These are phyloP conservation scores for Cyprinella venusta DNA, from an alignment of 2,797 vertebrate genomes.

Conservation along the genomic window DNA sequence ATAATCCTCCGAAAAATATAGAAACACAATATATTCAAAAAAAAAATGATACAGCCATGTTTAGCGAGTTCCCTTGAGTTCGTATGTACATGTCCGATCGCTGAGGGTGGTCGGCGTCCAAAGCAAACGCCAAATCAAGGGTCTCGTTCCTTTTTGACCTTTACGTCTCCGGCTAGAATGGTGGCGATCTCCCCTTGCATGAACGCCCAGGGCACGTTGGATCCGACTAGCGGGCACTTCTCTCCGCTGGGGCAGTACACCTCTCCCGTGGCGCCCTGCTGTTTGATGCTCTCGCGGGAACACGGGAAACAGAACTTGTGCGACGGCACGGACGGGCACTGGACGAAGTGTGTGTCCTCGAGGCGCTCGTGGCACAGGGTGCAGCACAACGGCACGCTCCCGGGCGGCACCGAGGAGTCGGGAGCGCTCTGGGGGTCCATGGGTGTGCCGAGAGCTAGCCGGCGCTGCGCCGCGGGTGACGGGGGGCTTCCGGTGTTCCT, in stretches of 20 bases:
- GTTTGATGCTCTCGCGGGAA: slow-evolving; percentile 96
- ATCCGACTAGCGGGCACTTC: slow-evolving; percentile 94
- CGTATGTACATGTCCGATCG: slow-evolving; percentile 79
- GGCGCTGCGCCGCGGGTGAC: slow-evolving; percentile 88
- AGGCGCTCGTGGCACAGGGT: slow-evolving; percentile 94
- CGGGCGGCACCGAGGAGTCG: slow-evolving; percentile 88
- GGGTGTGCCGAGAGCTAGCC: slow-evolving; percentile 79
- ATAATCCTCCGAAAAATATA: slow-evolving; percentile 88
- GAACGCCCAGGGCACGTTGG: slow-evolving; percentile 96
- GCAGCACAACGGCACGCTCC: slow-evolving; percentile 91
- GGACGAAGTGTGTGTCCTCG: slow-evolving; percentile 97
- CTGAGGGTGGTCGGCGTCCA: slow-evolving; percentile 68
- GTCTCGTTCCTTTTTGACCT: slow-evolving; percentile 97
- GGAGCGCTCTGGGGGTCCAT: slow-evolving; percentile 86
- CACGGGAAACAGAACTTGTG: slow-evolving; percentile 99
- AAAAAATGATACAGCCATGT: slow-evolving; percentile 85
- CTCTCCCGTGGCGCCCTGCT: slow-evolving; percentile 93
- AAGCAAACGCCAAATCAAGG: slow-evolving; percentile 77
- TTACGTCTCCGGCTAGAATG: slow-evolving; percentile 94
- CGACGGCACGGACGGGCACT: slow-evolving; percentile 92
- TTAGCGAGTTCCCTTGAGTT: slow-evolving; percentile 87
- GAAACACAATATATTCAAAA: slow-evolving; percentile 92
- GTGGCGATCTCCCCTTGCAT: slow-evolving; percentile 98
- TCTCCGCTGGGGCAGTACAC: slow-evolving; percentile 97
- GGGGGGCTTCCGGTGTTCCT: slow-evolving; percentile 90